phyloP scores from a whole-genome alignment of 2,888 invertebrate genomes.

The Catotricha subobsoleta region DNA sequence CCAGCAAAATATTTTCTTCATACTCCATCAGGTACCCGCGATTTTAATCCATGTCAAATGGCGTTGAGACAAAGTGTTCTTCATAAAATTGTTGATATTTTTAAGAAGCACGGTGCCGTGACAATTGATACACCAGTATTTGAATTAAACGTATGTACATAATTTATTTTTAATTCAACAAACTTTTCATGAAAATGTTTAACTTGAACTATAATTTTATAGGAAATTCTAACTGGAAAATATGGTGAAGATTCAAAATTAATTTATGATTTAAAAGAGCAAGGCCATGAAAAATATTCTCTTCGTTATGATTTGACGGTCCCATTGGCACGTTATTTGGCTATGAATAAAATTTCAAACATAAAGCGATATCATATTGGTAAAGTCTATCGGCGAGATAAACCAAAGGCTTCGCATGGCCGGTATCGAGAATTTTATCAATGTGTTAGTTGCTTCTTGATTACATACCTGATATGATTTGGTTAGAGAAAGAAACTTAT shows the following conservation, averaged over 20 bases:
- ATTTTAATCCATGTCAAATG: slow-evolving; percentile 92
- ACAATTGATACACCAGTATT: slow-evolving; percentile 98
- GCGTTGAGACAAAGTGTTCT: slow-evolving; percentile 71
- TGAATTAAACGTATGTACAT: slow-evolving; percentile 80
- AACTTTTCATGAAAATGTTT: neutral
- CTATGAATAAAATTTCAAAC: slow-evolving; percentile 88
- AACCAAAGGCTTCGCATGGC: slow-evolving; percentile 90
- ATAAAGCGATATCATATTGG: slow-evolving; percentile 97
- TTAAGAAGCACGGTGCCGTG: slow-evolving; percentile 93
- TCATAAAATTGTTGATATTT: slow-evolving; percentile 69
- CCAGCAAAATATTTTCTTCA: slow-evolving; percentile 68
- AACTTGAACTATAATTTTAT: neutral
- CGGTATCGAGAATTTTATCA: slow-evolving; percentile 98
- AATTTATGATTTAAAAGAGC: slow-evolving; percentile 96
- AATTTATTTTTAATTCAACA: slow-evolving; percentile 4
- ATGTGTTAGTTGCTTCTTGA: slow-evolving; percentile 55
- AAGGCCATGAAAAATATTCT: slow-evolving; percentile 93
- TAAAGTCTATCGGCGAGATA: slow-evolving; percentile 94
- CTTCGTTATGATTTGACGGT: slow-evolving; percentile 96
- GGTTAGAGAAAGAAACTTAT: neutral
- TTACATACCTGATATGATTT: neutral
- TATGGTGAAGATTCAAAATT: slow-evolving; percentile 99
- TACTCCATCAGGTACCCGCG: slow-evolving; percentile 86
- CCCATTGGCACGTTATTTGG: slow-evolving; percentile 91
- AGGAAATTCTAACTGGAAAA: slow-evolving; percentile 96